phyloP scores from a whole-genome alignment of 2,113 vertebrate species.

The Gobius niger region DNA sequence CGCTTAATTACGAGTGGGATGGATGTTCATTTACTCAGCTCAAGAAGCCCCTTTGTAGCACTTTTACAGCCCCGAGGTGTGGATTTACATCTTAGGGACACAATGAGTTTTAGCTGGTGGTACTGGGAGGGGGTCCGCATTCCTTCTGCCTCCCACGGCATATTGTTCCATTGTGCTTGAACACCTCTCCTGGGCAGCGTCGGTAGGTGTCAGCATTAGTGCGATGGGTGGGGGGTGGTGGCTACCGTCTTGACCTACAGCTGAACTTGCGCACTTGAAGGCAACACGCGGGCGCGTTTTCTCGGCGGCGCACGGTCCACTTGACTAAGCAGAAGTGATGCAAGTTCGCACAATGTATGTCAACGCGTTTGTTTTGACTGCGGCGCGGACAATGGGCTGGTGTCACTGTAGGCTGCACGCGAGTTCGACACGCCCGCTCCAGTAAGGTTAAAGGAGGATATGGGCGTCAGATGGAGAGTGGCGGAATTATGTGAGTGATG shows the following conservation, averaged over 20 bases:
- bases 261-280: slow-evolving; percentile 62
- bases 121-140: slow-evolving; percentile 72
- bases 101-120: slow-evolving; percentile 73
- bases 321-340: slow-evolving; percentile 27
- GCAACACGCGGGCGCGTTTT: slow-evolving; percentile 36
- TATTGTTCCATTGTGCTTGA: slow-evolving; percentile 75
- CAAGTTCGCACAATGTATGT: slow-evolving; percentile 19
- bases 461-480: neutral
- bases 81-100: slow-evolving; percentile 76
- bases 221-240: slow-evolving; percentile 11
- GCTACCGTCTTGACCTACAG: slow-evolving; percentile 54
- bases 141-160: slow-evolving; percentile 75
- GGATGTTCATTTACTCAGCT: slow-evolving; percentile 73
- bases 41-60: slow-evolving; percentile 79
- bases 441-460: neutral
- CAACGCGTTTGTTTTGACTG: slow-evolving; percentile 20
- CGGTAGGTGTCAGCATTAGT: slow-evolving; percentile 45
- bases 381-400: neutral
- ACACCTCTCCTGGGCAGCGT: slow-evolving; percentile 57
- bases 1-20: slow-evolving; percentile 80
- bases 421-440: neutral
- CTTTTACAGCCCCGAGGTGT: slow-evolving; percentile 78
- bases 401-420: slow-evolving; percentile 3
- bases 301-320: slow-evolving; percentile 8
- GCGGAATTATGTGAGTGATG: neutral